Conservation (phyloP, 2,888 invertebrate genomes). For the Chouioia cunea region DNA sequence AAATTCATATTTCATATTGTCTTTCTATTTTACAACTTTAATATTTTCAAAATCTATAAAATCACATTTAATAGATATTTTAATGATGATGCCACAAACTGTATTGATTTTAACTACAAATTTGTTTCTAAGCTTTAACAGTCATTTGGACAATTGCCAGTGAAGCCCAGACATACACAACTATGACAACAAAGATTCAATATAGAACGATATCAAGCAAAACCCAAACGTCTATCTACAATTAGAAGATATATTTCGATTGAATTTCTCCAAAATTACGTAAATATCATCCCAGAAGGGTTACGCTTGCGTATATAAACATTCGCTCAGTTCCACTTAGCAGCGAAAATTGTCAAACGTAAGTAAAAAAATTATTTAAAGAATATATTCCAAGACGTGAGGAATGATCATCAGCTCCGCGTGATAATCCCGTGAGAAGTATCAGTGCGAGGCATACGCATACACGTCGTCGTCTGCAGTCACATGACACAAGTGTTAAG, state of each 20-base stretch:
- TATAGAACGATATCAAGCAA: background rate
- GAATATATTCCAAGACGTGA: background rate
- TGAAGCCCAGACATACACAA: background rate
- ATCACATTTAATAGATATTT: background rate
- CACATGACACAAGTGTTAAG: constrained; percentile 58
- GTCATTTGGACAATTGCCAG: constrained; percentile 24
- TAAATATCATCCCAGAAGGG: constrained; percentile 8
- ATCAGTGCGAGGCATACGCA: constrained; percentile 2
- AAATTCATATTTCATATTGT: background rate
- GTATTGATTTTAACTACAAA: too few relatives aligned
- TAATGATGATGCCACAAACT: background rate
- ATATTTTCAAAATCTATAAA: background rate
- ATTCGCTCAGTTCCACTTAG: too few relatives aligned
- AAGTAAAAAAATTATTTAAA: too few relatives aligned
- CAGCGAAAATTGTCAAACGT: too few relatives aligned
- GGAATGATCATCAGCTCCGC: background rate
- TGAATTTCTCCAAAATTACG: background rate
- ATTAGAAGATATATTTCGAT: background rate
- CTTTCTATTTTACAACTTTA: background rate
- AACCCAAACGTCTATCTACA: too few relatives aligned
- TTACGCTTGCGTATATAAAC: constrained; percentile 27
- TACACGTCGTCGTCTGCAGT: constrained; percentile 58
- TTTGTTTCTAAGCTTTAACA: background rate
- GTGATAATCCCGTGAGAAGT: constrained; percentile 26
- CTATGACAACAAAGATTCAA: constrained; percentile 22